Percentiles rank a stretch among this genome's conserved stretches.
Conservation (phyloP, 2,888 invertebrate genomes). For the Abrostola triplasia region DNA sequence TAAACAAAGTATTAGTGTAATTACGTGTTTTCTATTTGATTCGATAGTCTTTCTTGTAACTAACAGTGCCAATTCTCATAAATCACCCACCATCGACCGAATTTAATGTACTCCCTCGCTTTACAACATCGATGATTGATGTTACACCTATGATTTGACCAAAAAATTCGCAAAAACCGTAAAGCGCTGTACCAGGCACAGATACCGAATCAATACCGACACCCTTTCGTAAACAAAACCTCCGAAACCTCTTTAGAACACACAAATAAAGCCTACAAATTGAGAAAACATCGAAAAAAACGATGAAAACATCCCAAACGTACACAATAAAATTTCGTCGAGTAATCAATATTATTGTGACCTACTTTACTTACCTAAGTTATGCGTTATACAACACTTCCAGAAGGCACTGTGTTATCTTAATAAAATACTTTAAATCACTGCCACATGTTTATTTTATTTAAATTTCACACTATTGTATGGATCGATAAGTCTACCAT, state of each 20-base stretch:
- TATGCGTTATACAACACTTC: slow-evolving; percentile 64
- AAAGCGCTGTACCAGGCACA: slow-evolving; percentile 67
- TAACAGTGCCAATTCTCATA: slow-evolving; percentile 15
- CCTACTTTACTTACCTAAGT: slow-evolving; percentile 73
- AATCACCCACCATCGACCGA: slow-evolving; percentile 27
- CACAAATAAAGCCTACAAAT: slow-evolving; percentile 59
- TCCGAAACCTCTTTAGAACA: slow-evolving; percentile 63
- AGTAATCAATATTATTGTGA: slow-evolving; percentile 59
- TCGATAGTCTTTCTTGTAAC: neutral
- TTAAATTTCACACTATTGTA: slow-evolving; percentile 75
- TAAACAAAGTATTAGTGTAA: no score
- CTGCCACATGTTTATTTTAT: slow-evolving; percentile 72
- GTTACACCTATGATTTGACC: slow-evolving; percentile 39
- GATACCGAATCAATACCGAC: slow-evolving; percentile 61
- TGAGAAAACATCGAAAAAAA: slow-evolving; percentile 53
- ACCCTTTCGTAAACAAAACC: slow-evolving; percentile 79
- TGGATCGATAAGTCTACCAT: slow-evolving; percentile 80
- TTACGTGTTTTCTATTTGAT: neutral
- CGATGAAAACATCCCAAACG: slow-evolving; percentile 47
- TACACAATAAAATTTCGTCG: slow-evolving; percentile 52
- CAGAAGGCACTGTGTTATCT: slow-evolving; percentile 75
- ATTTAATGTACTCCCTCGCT: slow-evolving; percentile 34
- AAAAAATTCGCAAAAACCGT: slow-evolving; percentile 47
- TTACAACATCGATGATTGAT: slow-evolving; percentile 50
- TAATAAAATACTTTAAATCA: slow-evolving; percentile 61